Conservation (phyloP, 2,797 vertebrate genomes). For the Percopsis omiscomaycus region DNA sequence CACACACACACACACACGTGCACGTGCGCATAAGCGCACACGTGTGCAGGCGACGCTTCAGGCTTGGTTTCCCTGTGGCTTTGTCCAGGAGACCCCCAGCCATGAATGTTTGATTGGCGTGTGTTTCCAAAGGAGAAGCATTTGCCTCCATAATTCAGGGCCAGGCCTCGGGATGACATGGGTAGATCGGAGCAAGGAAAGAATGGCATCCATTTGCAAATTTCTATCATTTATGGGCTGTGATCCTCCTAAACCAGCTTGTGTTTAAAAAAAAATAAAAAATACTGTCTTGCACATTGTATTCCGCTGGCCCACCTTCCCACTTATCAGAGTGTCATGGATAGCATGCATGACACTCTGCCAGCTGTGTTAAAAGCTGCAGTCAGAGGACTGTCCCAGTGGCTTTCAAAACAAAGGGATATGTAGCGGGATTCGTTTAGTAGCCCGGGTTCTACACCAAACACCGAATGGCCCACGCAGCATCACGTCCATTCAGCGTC, state of each 20-base stretch:
- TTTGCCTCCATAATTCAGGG: slow-evolving; percentile 61
- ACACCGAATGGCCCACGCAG: no score
- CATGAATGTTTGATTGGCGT: slow-evolving; percentile 74
- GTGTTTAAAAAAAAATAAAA: slow-evolving; percentile 45
- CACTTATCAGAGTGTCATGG: background rate
- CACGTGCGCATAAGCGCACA: background rate
- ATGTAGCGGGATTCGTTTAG: no score
- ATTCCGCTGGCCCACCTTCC: background rate
- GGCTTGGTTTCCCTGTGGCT: slow-evolving; percentile 41
- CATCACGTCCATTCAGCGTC: no score
- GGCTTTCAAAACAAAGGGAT: no score
- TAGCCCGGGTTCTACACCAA: no score
- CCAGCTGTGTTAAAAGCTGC: slow-evolving; percentile 32
- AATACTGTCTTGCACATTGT: background rate
- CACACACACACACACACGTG: slow-evolving; percentile 3
- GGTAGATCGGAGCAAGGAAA: slow-evolving; percentile 33
- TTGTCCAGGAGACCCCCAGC: slow-evolving; percentile 60
- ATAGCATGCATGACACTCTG: slow-evolving; percentile 28
- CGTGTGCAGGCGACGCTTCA: slow-evolving; percentile 11
- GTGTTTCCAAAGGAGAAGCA: slow-evolving; percentile 61
- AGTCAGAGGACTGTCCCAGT: no score
- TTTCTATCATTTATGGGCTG: slow-evolving; percentile 70
- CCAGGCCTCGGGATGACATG: slow-evolving; percentile 45
- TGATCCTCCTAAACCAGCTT: slow-evolving; percentile 50
- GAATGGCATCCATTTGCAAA: slow-evolving; percentile 69